These are phyloP conservation scores for Habrosyne pyritoides DNA, from an alignment of 2,888 invertebrate species.

Conservation along the genomic window DNA sequence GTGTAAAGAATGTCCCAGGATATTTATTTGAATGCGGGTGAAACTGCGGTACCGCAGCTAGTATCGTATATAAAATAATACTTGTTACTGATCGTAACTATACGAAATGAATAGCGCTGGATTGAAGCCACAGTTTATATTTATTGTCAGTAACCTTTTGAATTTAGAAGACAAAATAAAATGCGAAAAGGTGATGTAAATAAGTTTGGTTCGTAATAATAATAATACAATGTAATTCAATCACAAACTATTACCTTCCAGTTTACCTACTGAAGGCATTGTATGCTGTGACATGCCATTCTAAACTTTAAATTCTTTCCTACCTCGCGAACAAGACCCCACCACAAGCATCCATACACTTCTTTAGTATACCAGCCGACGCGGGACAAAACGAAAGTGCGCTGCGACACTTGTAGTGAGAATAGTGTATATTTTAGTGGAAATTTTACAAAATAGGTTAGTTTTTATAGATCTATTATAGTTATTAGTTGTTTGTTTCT, in stretches of 20 bases:
- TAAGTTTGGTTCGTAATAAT: too few species aligned
- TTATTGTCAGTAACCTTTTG: too few species aligned
- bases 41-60: too few species aligned
- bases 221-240: too few species aligned
- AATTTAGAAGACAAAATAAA: too few species aligned
- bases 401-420: not conserved
- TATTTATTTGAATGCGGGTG: too few species aligned
- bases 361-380: not conserved
- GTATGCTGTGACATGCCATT: not conserved
- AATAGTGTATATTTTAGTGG: not conserved
- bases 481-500: not conserved
- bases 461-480: not conserved
- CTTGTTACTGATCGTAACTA: too few species aligned
- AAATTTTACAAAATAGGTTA: not conserved
- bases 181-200: too few species aligned
- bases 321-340: not conserved
- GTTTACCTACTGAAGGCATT: not conserved
- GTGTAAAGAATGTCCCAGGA: not conserved
- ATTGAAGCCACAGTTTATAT: too few species aligned
- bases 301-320: constrained; percentile 4
- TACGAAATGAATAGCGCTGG: too few species aligned
- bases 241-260: not conserved
- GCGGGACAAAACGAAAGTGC: not conserved
- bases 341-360: not conserved
- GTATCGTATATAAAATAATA: too few species aligned